Evolutionary conservation across 1,140 invertebrate genomes (phyloP).

Genomic region (Anoplolepis gracilipes): DNA sequence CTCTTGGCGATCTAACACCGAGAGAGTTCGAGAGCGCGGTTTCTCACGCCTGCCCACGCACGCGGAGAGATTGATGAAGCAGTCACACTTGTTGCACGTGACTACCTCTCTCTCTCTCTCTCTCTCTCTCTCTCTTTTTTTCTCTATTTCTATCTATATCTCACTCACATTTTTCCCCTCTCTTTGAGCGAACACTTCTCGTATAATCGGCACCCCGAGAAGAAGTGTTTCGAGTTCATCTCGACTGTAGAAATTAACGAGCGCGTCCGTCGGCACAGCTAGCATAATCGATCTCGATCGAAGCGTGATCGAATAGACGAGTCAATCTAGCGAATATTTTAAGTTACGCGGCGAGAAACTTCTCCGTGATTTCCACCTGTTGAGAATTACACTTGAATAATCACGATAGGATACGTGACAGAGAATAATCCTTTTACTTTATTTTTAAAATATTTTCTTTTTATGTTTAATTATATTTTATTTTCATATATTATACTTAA

Average conservation of each 20-base stretch:
- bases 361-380: neutral
- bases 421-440: neutral
- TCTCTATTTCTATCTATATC: neutral
- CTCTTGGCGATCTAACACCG: slow-evolving; percentile 43
- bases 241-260: slow-evolving; percentile 60
- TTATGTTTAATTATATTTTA: too few relatives aligned
- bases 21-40: slow-evolving; percentile 61
- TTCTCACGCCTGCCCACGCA: slow-evolving; percentile 79
- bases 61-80: slow-evolving; percentile 74
- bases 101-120: slow-evolving; percentile 6
- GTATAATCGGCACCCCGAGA: slow-evolving; percentile 40
- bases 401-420: neutral
- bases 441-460: too few relatives aligned
- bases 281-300: slow-evolving; percentile 49
- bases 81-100: slow-evolving; percentile 77
- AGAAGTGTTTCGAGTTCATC: slow-evolving; percentile 57
- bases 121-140: neutral
- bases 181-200: slow-evolving; percentile 8
- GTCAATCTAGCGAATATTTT: slow-evolving; percentile 19
- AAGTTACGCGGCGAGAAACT: neutral
- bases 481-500: neutral
- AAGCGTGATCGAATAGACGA: slow-evolving; percentile 5
- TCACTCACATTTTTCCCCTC: slow-evolving; percentile 5
- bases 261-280: slow-evolving; percentile 35
- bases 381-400: slow-evolving; percentile 2